Base-by-base conservation (phyloP, 2,888 invertebrate species). In the Nomada hirtipes region DNA sequence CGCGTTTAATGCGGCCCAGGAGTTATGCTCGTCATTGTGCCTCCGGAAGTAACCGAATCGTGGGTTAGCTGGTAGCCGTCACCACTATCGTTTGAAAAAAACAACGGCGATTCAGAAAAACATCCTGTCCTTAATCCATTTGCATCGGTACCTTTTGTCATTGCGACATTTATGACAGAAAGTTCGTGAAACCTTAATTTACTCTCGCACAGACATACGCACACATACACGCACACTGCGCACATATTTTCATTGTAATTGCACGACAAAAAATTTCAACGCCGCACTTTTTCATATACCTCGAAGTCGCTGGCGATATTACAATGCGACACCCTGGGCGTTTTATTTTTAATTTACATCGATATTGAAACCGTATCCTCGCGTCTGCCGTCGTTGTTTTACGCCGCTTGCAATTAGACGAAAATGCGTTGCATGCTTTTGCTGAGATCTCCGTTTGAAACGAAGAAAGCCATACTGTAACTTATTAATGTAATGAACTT, bases 1-100 rank as follows among this genome's bases (percentile, higher is more conserved):
- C 84, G 78, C 82, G 82, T 86, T 88, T 86, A 87, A 86, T 84
- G 73, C 84, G 83, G 20, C 57, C 44, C 64, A 65, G 42, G 79
- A 85, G 72, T 87, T 87, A 88, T 82, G 68, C 68, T 85, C 87
- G 75, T 83, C 89, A 83, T 76, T 76, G 76, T 78, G 76, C 85
- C 85, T 82, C 74, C 78, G 87, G 85, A 87, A 87, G 72, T 80
- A 63, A 18, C 18, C 47, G 71, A 60, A 78, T 82, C 73, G 76
- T 55, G 11, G 50, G 29, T 10, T 15, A 47, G 2, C 67, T n/a
- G 20, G 20, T 53, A 53, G n/a, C 15, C 11, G 53, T 53, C n/a
- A n/a, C 53, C n/a, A n/a, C 53, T n/a, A n/a, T 53, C 7, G 0
- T n/a, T 20, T 10, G 10, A 20, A 55, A 55, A 73, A 82, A 73